These are phyloP conservation scores for Hofmannophila pseudospretella DNA, from an alignment of 2,888 invertebrate species.

Conservation along the genomic window DNA sequence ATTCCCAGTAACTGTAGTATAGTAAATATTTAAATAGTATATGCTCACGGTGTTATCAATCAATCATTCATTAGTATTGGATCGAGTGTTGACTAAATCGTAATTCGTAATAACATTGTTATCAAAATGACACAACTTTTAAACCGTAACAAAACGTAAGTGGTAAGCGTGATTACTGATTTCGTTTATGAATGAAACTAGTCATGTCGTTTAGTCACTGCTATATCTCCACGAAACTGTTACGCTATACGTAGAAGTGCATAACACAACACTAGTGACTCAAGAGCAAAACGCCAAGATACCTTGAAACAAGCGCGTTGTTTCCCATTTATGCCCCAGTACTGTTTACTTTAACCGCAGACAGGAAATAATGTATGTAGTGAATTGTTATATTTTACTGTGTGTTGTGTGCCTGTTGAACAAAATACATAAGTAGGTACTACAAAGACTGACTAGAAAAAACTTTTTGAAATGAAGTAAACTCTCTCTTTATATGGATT, in stretches of 20 bases:
- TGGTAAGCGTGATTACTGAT: conserved; percentile 21
- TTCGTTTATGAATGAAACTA: conserved; percentile 57
- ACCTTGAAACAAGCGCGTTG: no score
- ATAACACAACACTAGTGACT: conserved; percentile 35
- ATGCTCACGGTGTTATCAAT: no score
- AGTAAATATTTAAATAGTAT: no score
- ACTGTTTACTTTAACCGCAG: conserved; percentile 3
- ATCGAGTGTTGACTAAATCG: conserved; percentile 1
- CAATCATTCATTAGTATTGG: conserved; percentile 4
- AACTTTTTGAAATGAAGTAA: no score
- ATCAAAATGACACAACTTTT: conserved; percentile 27
- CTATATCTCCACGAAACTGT: conserved; percentile 35
- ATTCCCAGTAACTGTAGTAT: no score
- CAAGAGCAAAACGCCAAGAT: conserved; percentile 27
- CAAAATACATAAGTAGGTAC: no score
- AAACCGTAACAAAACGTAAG: conserved; percentile 20
- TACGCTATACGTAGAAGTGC: conserved; percentile 39
- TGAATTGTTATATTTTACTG: no score
- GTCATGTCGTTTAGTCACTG: conserved; percentile 54
- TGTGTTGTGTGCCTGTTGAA: no score
- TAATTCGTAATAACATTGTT: conserved; percentile 21
- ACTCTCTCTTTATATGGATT: no score
- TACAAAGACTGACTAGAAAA: no score
- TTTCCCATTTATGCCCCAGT: no score
- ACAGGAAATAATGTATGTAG: not conserved